phyloP scores from a whole-genome alignment of 2,888 invertebrate species.

The Plagiodera versicolora region DNA sequence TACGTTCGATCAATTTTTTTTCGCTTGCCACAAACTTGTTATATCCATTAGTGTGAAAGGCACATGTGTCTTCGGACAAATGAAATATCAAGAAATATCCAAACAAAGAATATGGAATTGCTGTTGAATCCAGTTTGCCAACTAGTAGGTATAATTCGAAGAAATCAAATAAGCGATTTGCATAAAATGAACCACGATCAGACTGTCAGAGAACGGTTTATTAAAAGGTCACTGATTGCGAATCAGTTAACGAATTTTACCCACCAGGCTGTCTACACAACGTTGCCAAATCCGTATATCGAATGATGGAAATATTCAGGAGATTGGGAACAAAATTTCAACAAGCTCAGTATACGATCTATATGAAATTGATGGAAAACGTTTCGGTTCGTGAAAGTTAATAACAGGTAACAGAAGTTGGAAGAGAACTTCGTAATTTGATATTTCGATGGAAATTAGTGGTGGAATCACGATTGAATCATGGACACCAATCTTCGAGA shows the following conservation, averaged over 20 bases:
- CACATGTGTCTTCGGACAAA: not conserved
- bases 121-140: constrained; percentile 6
- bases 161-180: constrained; percentile 27
- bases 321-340: too few species aligned
- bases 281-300: not conserved
- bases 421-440: too few species aligned
- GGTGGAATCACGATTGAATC: too few species aligned
- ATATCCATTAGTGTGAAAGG: not conserved
- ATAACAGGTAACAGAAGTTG: too few species aligned
- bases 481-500: too few species aligned
- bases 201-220: constrained; percentile 30
- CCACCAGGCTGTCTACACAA: constrained; percentile 4
- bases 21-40: too few species aligned
- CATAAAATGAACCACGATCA: constrained; percentile 33
- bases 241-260: constrained; percentile 20
- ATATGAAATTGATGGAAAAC: too few species aligned
- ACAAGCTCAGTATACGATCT: too few species aligned
- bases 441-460: too few species aligned
- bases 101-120: not conserved
- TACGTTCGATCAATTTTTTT: too few species aligned
- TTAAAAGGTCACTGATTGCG: constrained; percentile 39
- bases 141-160: constrained; percentile 14
- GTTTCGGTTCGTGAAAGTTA: too few species aligned
- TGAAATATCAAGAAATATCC: not conserved
- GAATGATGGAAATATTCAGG: too few species aligned